phyloP scores from a whole-genome alignment of 2,888 invertebrate genomes.

The Rhamphomyia laevipes region DNA sequence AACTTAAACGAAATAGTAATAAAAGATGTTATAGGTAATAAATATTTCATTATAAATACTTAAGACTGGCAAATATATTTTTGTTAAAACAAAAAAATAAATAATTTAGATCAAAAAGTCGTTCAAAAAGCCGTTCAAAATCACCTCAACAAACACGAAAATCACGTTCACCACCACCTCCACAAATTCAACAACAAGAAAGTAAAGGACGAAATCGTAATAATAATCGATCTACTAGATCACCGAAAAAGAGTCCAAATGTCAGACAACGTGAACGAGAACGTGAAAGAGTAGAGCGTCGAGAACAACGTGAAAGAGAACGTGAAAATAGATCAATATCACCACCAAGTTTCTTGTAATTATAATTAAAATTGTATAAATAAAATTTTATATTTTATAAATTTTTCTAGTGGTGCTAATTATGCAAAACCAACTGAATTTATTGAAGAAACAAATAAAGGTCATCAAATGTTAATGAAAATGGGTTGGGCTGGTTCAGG shows the following conservation, averaged over 20 bases:
- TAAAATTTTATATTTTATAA: conserved; percentile 20
- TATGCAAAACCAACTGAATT: conserved; percentile 43
- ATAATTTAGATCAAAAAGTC: conserved; percentile 35
- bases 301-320: conserved; percentile 25
- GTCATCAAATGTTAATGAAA: conserved; percentile 91
- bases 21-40: conserved; percentile 55
- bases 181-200: conserved; percentile 8
- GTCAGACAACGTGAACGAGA: conserved; percentile 15
- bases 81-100: not conserved
- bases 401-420: conserved; percentile 27
- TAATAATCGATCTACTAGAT: conserved; percentile 36
- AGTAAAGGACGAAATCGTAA: conserved; percentile 26
- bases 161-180: conserved; percentile 34
- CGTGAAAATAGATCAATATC: conserved; percentile 30
- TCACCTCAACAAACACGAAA: conserved; percentile 31
- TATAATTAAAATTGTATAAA: conserved; percentile 4
- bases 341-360: conserved; percentile 68
- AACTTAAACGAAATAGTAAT: conserved; percentile 37
- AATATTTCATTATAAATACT: not conserved
- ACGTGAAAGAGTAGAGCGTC: conserved; percentile 16
- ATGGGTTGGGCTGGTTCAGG: conserved; percentile 95
- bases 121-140: conserved; percentile 22
- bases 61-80: not conserved
- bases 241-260: conserved; percentile 38
- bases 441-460: conserved; percentile 83